These are phyloP conservation scores for Spinus olivaceus DNA, from an alignment of 2,797 vertebrate species.

Conservation along the genomic window DNA sequence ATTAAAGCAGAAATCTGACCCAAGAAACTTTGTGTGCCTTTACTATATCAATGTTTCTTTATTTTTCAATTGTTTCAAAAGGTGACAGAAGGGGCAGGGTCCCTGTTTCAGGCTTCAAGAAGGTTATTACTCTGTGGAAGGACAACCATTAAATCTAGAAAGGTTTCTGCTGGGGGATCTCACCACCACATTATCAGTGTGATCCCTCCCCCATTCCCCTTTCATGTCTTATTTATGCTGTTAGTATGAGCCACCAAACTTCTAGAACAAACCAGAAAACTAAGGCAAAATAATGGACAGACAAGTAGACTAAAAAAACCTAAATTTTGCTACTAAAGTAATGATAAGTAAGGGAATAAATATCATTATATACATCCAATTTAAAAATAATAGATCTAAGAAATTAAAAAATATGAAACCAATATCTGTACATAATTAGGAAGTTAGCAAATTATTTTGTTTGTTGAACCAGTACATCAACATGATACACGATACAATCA, in stretches of 20 bases:
- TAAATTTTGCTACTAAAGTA: neutral
- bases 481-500: neutral
- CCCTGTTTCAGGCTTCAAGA: neutral
- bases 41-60: neutral
- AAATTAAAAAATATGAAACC: neutral
- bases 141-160: neutral
- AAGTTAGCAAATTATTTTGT: neutral
- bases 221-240: neutral
- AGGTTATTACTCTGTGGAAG: neutral
- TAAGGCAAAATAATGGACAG: neutral
- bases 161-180: neutral
- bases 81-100: neutral
- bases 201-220: neutral
- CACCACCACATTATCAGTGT: neutral
- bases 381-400: neutral
- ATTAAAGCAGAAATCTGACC: neutral
- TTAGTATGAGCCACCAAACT: neutral
- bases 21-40: neutral
- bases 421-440: neutral
- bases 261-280: neutral
- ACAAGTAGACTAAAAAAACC: neutral
- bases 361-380: neutral
- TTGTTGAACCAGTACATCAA: neutral
- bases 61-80: neutral
- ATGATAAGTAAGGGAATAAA: neutral